These are phyloP conservation scores for Indicator maculatus DNA, from an alignment of 2,113 vertebrate species.

Conservation along the genomic window DNA sequence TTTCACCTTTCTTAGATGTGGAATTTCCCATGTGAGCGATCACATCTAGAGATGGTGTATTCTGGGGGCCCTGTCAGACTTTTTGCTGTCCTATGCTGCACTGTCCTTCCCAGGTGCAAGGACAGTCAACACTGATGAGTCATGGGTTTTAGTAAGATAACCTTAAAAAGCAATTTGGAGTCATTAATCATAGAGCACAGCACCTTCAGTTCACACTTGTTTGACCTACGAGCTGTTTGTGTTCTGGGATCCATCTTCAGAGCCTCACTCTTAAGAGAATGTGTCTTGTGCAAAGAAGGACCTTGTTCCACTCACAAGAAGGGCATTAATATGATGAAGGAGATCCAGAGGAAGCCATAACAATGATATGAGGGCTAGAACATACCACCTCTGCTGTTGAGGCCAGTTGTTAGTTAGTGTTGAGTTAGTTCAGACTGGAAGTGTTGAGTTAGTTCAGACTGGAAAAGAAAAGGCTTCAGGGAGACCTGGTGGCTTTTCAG, in stretches of 20 bases:
- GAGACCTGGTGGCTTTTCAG: no score
- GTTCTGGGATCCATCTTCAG: background rate
- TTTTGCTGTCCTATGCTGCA: background rate
- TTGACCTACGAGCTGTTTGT: background rate
- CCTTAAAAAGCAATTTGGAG: background rate
- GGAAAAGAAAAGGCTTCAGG: no score
- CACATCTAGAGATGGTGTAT: background rate
- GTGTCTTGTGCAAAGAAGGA: no score
- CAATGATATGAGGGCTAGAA: no score
- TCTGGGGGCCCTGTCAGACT: background rate
- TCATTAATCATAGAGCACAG: accelerated
- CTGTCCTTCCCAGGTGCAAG: background rate
- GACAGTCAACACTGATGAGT: background rate
- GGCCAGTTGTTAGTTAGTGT: no score
- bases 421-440: no score
- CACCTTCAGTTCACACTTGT: background rate
- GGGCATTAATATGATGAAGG: no score
- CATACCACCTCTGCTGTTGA: no score
- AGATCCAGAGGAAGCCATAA: no score
- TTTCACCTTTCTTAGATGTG: background rate
- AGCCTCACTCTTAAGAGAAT: background rate
- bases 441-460: no score
- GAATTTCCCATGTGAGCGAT: background rate
- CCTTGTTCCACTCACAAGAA: no score
- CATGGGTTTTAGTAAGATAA: background rate